A percentile compares a stretch with the other conserved stretches of the same genome.
These are phyloP conservation scores for Notolabrus celidotus DNA, from an alignment of 2,797 vertebrate genomes.

Conservation along the genomic window DNA sequence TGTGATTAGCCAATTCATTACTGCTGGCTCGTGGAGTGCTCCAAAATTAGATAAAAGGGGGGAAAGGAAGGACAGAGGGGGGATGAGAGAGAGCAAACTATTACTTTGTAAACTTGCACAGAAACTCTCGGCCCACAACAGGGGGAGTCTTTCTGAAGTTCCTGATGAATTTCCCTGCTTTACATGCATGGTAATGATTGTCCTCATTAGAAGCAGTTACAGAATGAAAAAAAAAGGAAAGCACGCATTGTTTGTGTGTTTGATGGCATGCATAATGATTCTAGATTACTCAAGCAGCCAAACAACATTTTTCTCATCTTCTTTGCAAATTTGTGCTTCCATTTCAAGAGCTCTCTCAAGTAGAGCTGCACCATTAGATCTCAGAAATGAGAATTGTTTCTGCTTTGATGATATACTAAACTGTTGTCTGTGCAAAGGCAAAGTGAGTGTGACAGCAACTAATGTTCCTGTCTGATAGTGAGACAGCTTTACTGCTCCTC, in stretches of 20 bases:
- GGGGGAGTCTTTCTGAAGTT: constrained; percentile 56
- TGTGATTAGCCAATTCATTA: constrained; percentile 89
- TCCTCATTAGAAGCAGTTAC: constrained; percentile 61
- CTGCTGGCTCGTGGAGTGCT: constrained; percentile 78
- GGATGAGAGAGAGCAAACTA: constrained; percentile 31
- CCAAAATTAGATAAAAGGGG: constrained; percentile 83
- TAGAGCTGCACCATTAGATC: constrained; percentile 50
- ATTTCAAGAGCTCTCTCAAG: constrained; percentile 64
- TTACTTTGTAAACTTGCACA: constrained; percentile 64
- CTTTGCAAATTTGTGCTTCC: constrained; percentile 64
- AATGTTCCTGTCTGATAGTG: constrained; percentile 75
- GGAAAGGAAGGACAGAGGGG: constrained; percentile 55
- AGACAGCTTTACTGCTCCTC: constrained; percentile 70
- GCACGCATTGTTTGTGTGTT: constrained; percentile 65
- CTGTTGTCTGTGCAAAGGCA: constrained; percentile 62
- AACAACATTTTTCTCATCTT: constrained; percentile 63
- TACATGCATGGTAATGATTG: constrained; percentile 53
- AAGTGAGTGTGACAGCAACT: constrained; percentile 73
- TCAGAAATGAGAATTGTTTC: constrained; percentile 62
- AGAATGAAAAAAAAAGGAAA: constrained; percentile 24
- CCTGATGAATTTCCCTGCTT: constrained; percentile 53
- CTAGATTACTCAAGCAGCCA: constrained; percentile 55
- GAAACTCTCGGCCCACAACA: constrained; percentile 46
- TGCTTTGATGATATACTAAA: constrained; percentile 77
- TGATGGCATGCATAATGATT: constrained; percentile 66